phyloP scores from a whole-genome alignment of 2,113 vertebrate genomes.

The Silurus meridionalis region DNA sequence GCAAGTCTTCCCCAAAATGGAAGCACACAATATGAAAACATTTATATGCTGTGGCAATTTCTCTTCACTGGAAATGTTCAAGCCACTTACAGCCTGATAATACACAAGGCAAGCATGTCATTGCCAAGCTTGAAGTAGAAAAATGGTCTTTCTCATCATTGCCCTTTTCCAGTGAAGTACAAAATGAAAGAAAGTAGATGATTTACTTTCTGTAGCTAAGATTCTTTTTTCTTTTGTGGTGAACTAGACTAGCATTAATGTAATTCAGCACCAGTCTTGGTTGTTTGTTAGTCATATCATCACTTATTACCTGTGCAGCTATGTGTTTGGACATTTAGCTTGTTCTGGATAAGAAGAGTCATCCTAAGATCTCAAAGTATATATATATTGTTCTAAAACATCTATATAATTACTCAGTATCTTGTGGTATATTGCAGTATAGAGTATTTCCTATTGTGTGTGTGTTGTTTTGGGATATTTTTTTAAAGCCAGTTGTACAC shows the following conservation, averaged over 20 bases:
- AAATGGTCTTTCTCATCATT: too few relatives aligned
- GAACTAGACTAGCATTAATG: background rate
- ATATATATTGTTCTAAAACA: background rate
- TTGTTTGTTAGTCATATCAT: background rate
- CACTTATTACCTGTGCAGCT: background rate
- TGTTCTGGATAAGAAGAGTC: background rate
- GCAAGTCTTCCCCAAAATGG: background rate
- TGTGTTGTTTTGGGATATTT: background rate
- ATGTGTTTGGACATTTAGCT: background rate
- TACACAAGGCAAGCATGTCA: background rate
- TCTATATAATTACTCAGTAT: background rate
- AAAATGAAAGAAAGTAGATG: background rate
- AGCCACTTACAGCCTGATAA: background rate
- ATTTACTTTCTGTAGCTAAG: background rate
- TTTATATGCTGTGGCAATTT: background rate
- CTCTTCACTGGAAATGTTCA: background rate
- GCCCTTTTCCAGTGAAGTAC: background rate
- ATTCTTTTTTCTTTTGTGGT: background rate
- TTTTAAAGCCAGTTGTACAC: background rate
- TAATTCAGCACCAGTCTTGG: background rate
- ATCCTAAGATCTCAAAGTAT: background rate
- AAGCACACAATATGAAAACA: background rate
- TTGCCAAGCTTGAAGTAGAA: background rate
- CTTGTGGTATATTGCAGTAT: background rate
- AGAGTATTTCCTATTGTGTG: background rate